Conservation (phyloP, 1,140 invertebrate species). For the Onthophagus taurus region DNA sequence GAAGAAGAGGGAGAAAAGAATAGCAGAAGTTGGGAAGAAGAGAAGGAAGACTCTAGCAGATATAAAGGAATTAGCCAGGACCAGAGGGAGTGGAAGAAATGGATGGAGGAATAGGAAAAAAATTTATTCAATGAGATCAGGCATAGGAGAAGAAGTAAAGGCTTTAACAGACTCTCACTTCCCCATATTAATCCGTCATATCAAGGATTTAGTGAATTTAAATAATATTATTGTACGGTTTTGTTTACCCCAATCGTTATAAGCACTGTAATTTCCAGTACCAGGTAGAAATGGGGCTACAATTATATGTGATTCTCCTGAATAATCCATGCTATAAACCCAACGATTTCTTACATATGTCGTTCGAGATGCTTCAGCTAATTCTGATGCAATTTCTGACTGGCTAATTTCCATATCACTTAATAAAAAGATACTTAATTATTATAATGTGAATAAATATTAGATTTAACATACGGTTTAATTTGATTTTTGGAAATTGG, state of each 20-base stretch:
- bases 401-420: conserved; percentile 46
- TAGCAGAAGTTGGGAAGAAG: too few relatives aligned
- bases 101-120: too few relatives aligned
- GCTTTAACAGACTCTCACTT: conserved; percentile 3
- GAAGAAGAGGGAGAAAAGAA: too few relatives aligned
- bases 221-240: too few relatives aligned
- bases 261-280: conserved; percentile 69
- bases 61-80: too few relatives aligned
- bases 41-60: too few relatives aligned
- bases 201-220: too few relatives aligned
- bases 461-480: conserved; percentile 38
- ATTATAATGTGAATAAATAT: background rate
- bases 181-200: too few relatives aligned
- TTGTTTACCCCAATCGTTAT: conserved; percentile 62
- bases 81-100: too few relatives aligned
- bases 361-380: conserved; percentile 66
- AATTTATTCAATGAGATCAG: too few relatives aligned
- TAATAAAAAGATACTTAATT: conserved; percentile 27
- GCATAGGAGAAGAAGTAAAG: too few relatives aligned
- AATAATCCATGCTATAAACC: conserved; percentile 55
- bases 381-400: conserved; percentile 56
- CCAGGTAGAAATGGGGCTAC: conserved; percentile 65
- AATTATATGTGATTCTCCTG: conserved; percentile 56
- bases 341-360: conserved; percentile 65
- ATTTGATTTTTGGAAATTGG: conserved; percentile 54